Base-by-base conservation (phyloP, 1,140 invertebrate species). In the Atopsyche davidsoni region DNA sequence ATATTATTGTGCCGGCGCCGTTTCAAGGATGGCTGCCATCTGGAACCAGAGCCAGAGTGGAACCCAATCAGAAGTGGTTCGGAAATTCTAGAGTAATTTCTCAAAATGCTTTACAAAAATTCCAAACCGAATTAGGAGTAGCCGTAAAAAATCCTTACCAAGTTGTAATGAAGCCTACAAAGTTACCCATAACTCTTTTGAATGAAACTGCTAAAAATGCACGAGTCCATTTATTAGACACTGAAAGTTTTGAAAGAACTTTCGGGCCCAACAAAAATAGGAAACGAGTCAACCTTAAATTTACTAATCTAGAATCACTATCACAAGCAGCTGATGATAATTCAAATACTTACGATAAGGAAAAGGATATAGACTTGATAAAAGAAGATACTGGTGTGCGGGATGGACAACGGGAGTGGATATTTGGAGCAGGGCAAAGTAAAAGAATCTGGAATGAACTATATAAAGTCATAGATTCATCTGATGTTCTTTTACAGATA, bases 401-500 rank as follows among this genome's bases (percentile, higher is more conserved):
- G 60, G 81, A 86, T 59, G 75, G 79, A 1, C 79, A 80, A 31
- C 78, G 89, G 48, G 86, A 89, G 60, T 90, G 88, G 86, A 81
- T 94, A 2, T 93, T 94, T 81, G 81, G 76, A 40, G 91, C 92
- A 22, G 97, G 96, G 2, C 92, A 96, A 66, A 98, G 94, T 61
- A 96, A 83, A 75, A 79, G 97, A 60, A 96, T 99, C 62, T 99
- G 97, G 96, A 96, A 96, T 76, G 97, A 99, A 70, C 69, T 99
- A 4, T 98, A 99, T 66, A 99, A 99, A 81, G 95, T 98, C 7
- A 87, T 99, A 38, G 97, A 99, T 71, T 98, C 96, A 6, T 96
- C 95, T 1, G 96, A 99, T 80, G 94, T 99, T 4, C 67, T 99
- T 17, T 70, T 98, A 11, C 92, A 98, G 78, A 81, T 92, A 3